These are phyloP conservation scores for Oenanthe melanoleuca DNA, from an alignment of 2,113 vertebrate genomes.

Conservation along the genomic window DNA sequence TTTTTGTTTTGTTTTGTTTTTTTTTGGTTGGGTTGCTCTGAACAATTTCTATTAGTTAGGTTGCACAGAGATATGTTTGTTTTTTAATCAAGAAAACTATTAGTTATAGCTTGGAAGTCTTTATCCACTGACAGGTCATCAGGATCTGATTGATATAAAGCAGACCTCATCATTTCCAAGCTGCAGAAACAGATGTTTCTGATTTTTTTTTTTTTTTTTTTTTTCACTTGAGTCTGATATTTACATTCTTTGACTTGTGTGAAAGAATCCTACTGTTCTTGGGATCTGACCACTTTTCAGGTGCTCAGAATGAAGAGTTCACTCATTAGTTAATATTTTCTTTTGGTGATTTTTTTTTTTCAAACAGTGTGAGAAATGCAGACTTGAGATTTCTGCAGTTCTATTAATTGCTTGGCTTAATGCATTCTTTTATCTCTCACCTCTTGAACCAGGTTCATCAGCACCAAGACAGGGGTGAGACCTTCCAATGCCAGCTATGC, in stretches of 20 bases:
- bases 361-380: neutral
- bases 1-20: neutral
- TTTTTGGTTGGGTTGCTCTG: neutral
- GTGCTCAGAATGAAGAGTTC: neutral
- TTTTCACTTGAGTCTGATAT: neutral
- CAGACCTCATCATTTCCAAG: neutral
- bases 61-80: neutral
- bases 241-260: neutral
- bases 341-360: neutral
- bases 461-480: conserved; percentile 98
- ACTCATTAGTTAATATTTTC: neutral
- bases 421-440: conserved; percentile 7
- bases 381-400: neutral
- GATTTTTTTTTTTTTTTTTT: neutral
- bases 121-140: neutral
- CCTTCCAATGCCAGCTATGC: conserved; percentile 97
- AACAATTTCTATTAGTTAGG: neutral
- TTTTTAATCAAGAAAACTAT: neutral
- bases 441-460: conserved; percentile 90
- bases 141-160: neutral
- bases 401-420: neutral
- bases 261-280: neutral
- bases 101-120: neutral
- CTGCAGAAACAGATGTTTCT: neutral
- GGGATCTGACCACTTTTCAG: neutral